A percentile compares a stretch with the other conserved stretches of the same genome.
Conservation (phyloP, 2,888 invertebrate species). For the Rhogogaster chlorosoma region DNA sequence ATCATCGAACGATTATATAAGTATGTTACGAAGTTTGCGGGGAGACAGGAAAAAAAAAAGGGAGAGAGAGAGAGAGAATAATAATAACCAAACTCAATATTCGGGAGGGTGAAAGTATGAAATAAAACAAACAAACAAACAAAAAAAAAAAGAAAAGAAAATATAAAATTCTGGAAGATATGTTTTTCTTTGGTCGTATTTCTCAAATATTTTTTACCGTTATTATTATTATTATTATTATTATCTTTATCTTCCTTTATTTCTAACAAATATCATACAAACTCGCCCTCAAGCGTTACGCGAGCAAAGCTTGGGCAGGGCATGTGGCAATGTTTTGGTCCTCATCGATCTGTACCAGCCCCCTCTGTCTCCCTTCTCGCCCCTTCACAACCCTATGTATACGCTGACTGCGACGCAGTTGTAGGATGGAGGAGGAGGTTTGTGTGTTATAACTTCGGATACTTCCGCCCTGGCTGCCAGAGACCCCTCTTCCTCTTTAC, state of each 20-base stretch:
- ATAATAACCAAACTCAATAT: not conserved
- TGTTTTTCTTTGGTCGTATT: not conserved
- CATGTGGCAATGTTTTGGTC: conserved; percentile 78
- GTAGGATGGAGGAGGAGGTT: conserved; percentile 35
- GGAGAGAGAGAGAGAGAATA: not conserved
- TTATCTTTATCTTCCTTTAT: not conserved
- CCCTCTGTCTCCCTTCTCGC: conserved; percentile 60
- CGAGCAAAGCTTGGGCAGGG: conserved; percentile 58
- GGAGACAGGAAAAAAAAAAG: not conserved
- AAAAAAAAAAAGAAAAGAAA: too few relatives aligned
- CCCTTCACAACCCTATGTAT: conserved; percentile 16
- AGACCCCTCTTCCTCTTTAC: conserved; percentile 45
- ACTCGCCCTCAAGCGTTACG: conserved; percentile 28
- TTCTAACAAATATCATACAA: not conserved
- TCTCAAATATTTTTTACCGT: not conserved
- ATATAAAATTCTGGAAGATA: too few relatives aligned
- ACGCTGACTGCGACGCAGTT: conserved; percentile 43
- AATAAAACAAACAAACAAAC: too few relatives aligned
- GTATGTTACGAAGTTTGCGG: not conserved
- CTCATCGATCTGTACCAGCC: conserved; percentile 74
- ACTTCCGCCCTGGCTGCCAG: conserved; percentile 48
- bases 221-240: not conserved
- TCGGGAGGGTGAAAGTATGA: not conserved
- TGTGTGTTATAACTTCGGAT: conserved; percentile 43
- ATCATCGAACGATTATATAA: not conserved